phyloP scores from a whole-genome alignment of 1,140 invertebrate species.

The Chironomus tepperi region DNA sequence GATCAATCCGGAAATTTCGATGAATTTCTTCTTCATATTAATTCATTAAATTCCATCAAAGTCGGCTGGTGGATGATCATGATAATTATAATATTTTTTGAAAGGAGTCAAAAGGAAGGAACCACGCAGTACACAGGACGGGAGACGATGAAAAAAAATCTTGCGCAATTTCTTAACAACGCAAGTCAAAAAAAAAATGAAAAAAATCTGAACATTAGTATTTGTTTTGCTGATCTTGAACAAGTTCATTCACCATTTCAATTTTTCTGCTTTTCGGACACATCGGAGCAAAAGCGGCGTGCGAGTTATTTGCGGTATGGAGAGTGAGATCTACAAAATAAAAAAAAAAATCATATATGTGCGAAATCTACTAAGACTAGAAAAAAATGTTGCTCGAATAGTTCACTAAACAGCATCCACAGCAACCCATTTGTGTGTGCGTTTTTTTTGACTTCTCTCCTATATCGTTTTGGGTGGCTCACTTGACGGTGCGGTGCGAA shows the following conservation, averaged over 20 bases:
- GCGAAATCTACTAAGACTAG: not conserved
- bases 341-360: not conserved
- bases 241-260: conserved; percentile 21
- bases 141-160: not conserved
- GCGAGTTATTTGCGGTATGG: no score
- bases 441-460: not conserved
- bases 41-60: no score
- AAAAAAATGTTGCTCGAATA: not conserved
- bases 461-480: not conserved
- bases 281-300: not conserved
- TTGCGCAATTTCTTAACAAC: not conserved
- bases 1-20: no score
- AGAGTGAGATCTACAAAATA: not conserved
- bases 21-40: no score
- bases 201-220: conserved; percentile 11
- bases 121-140: no score
- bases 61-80: no score
- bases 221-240: conserved; percentile 23
- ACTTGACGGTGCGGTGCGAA: not conserved
- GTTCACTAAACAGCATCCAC: conserved; percentile 9
- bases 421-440: conserved; percentile 8
- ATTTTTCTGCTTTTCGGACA: conserved; percentile 1
- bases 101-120: no score
- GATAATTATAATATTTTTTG: no score
- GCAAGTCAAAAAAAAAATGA: not conserved